A percentile compares a stretch with the other conserved stretches of the same genome.
phyloP scores from a whole-genome alignment of 2,113 vertebrate genomes.

The Erythrocercus mccallii region DNA sequence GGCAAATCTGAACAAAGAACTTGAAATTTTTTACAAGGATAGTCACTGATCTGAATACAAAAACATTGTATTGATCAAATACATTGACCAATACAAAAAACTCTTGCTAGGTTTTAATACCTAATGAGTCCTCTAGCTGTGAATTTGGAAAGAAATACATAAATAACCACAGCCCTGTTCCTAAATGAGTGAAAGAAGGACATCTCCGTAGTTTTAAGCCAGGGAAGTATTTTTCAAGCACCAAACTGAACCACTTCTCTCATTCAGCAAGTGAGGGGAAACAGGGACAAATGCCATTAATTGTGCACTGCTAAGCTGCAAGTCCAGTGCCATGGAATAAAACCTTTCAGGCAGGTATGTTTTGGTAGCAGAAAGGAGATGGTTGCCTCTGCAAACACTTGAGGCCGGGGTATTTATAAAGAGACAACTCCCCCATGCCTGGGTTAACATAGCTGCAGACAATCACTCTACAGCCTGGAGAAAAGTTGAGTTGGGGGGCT shows the following conservation, averaged over 20 bases:
- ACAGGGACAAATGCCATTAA: not conserved
- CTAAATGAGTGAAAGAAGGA: not conserved
- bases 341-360: not conserved
- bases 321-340: not conserved
- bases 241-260: not conserved
- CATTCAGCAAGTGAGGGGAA: not conserved
- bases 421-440: not conserved
- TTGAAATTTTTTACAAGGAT: not conserved
- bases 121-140: not conserved
- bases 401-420: not conserved
- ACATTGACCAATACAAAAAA: too few species aligned
- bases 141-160: not conserved
- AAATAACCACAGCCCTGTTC: not conserved
- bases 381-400: not conserved
- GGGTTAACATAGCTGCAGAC: not conserved
- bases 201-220: not conserved
- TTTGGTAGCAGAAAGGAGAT: not conserved
- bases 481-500: fast-evolving
- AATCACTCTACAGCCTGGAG: not conserved
- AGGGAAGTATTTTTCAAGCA: not conserved
- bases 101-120: not conserved
- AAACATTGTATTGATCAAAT: too few species aligned
- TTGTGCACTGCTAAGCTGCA: not conserved
- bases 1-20: not conserved
- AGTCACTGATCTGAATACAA: not conserved